Base-by-base conservation (phyloP, 2,113 vertebrate genomes). In the Astatotilapia flaviijosephi region DNA sequence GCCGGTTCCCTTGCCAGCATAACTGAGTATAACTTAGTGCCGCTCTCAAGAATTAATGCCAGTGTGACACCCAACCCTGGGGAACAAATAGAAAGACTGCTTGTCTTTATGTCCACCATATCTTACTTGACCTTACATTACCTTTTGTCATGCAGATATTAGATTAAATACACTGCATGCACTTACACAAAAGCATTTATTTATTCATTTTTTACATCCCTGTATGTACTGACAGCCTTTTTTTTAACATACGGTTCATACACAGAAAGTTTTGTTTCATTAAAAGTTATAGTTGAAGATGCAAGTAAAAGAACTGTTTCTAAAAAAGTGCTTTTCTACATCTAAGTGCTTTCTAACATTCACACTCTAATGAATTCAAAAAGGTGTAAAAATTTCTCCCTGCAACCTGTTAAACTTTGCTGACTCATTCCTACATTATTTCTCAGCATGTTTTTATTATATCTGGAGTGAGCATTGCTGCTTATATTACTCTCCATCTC, bases 1-100 rank as follows among this genome's bases (percentile, higher is more conserved):
- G 86, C 91, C 79, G 14, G 81, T 88, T 89, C 90, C 83, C 55
- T 77, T 92, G 85, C 93, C 86, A 89, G 88, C 86, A 55, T 88
- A 58, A 86, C 81, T 82, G 86, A 89, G 60, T 86, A 37, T 82
- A 91, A 90, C 90, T 88, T 75, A 60, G 82, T 49, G 79, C 82
- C 53, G 53, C 81, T 91, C 81, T 88, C 75, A 83, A 87, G 88
- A 93, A 90, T 86, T 83, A 31, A 60, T 87, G 85, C 82, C 93
- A 91, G 86, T 73, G 35, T 92, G 87, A 94, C 90, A 88, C 87
- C 23, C 55, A 75, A 54, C 87, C 85, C 77, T 33, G 80, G 87
- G 55, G 86, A 73, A 83, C 56, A 85, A 88, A 91, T 83, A 85
- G 68, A 79, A 83, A 79, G 83, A 23, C 86, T 86, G 73, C 60